Percentiles rank a stretch among this genome's conserved stretches.
phyloP scores from a whole-genome alignment of 2,888 invertebrate genomes.

The Coelogynopora nodosa region DNA sequence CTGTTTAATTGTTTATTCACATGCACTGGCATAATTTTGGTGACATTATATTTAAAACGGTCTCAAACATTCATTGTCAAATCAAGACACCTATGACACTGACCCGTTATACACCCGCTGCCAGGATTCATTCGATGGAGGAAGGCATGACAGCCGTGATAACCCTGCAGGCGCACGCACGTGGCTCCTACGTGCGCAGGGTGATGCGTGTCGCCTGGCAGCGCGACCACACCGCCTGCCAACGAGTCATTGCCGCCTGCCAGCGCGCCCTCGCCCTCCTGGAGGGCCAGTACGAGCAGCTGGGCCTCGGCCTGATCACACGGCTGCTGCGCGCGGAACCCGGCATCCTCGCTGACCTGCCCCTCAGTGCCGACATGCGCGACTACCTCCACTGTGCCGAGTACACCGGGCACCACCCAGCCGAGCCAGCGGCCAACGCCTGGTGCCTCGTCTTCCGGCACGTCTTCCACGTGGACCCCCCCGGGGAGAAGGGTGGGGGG shows the following conservation, averaged over 20 bases:
- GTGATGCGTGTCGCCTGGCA: background rate
- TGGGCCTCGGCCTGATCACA: background rate
- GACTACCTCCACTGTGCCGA: background rate
- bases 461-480: background rate
- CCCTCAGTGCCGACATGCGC: background rate
- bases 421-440: background rate
- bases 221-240: background rate
- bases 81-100: no score
- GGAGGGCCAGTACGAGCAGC: background rate
- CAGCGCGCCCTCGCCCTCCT: background rate
- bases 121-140: background rate
- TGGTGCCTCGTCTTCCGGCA: background rate
- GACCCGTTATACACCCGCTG: no score
- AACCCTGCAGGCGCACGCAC: background rate
- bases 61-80: no score
- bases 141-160: background rate
- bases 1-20: no score
- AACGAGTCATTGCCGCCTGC: background rate
- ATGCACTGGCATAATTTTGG: no score
- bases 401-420: background rate
- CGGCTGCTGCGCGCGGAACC: background rate
- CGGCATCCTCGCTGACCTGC: background rate
- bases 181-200: background rate
- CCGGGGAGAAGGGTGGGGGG: background rate
- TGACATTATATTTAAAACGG: no score